These are phyloP conservation scores for Micrasema minimum DNA, from an alignment of 1,140 invertebrate genomes.

Conservation along the genomic window DNA sequence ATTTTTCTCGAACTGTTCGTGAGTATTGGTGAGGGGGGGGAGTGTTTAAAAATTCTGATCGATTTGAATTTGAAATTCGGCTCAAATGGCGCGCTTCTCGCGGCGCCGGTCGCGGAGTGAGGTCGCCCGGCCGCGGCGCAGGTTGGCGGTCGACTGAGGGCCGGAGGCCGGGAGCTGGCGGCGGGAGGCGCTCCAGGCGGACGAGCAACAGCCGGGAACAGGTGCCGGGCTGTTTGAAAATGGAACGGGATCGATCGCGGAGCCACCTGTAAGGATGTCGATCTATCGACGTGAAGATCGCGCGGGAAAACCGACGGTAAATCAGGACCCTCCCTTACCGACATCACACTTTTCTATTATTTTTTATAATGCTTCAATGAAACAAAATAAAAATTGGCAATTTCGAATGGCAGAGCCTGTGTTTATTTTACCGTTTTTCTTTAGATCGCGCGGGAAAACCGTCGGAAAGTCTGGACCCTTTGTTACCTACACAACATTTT, in stretches of 20 bases:
- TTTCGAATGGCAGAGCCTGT: too few relatives aligned
- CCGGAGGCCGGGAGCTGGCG: background rate
- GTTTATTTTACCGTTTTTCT: too few relatives aligned
- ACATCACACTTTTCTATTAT: too few relatives aligned
- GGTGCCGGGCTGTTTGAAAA: conserved; percentile 29
- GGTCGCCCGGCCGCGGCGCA: conserved; percentile 39
- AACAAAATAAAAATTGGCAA: too few relatives aligned
- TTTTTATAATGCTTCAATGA: too few relatives aligned
- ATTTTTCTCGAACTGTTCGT: too few relatives aligned
- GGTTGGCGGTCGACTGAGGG: conserved; percentile 36
- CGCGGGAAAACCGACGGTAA: conserved; percentile 9
- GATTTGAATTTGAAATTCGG: conserved; percentile 37
- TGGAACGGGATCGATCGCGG: conserved; percentile 33
- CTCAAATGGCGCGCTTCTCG: conserved; percentile 12
- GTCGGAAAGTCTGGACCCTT: too few relatives aligned
- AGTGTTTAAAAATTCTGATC: conserved; percentile 20
- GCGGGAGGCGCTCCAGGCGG: background rate
- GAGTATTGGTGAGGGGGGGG: too few relatives aligned
- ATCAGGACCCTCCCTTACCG: conserved; percentile 3
- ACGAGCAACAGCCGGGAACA: conserved; percentile 31
- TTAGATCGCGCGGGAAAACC: too few relatives aligned
- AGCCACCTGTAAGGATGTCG: conserved; percentile 32
- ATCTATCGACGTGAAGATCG: conserved; percentile 19
- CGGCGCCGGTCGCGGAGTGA: conserved; percentile 4
- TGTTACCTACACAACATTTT: too few relatives aligned